Conservation (phyloP, 2,797 vertebrate genomes). For the Lagodon rhomboides region DNA sequence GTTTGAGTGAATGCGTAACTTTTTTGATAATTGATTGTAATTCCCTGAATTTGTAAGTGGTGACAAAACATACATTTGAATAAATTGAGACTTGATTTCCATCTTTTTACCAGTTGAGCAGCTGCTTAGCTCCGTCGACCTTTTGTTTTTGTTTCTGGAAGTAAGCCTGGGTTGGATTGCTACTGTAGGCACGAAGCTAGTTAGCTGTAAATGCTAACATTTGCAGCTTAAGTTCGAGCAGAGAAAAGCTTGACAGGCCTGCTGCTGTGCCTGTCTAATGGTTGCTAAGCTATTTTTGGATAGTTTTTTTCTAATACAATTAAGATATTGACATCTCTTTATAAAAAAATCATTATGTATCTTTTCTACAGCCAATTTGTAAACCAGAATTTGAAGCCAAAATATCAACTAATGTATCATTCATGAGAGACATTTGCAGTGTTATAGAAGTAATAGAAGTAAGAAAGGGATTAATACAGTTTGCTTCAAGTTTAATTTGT, state of each 20-base stretch:
- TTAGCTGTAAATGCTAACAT: not conserved
- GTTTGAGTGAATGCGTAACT: not conserved
- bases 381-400: not conserved
- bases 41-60: slow-evolving; percentile 50
- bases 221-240: not conserved
- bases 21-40: slow-evolving; percentile 13
- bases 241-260: not conserved
- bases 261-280: not conserved
- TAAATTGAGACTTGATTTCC: not conserved
- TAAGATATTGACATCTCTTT: not conserved
- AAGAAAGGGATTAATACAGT: not conserved
- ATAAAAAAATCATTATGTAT: not conserved
- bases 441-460: not conserved
- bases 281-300: not conserved
- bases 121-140: too few species aligned
- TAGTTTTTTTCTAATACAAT: not conserved
- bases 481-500: not conserved
- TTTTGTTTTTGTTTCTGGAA: not conserved
- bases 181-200: not conserved
- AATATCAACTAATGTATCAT: not conserved
- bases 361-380: not conserved
- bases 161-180: not conserved
- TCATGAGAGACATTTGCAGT: not conserved
- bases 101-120: not conserved
- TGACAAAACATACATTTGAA: slow-evolving; percentile 3